Evolutionary conservation across 2,888 invertebrate genomes (phyloP).

Genomic region (Sepioteuthis lessoniana): DNA sequence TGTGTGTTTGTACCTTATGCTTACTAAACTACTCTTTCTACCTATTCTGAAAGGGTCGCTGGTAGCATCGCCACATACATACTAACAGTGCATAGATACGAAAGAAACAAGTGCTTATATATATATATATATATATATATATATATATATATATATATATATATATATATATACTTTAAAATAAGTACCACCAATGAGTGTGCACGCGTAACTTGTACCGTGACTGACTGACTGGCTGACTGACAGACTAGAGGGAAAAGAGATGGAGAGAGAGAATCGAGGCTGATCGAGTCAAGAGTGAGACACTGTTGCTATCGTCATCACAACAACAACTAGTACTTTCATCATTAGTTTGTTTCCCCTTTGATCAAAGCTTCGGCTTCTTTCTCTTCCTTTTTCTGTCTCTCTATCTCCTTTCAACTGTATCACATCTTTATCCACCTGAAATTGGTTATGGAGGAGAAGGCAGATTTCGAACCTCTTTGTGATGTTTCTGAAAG

Average conservation of each 20-base stretch:
- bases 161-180: background rate
- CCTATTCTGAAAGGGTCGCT: background rate
- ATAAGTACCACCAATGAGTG: conserved; percentile 24
- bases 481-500: conserved; percentile 66
- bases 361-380: conserved; percentile 14
- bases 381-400: background rate
- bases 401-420: background rate
- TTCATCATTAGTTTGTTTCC: background rate
- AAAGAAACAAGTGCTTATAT: background rate
- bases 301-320: background rate
- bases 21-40: background rate
- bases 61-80: background rate
- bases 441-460: conserved; percentile 56
- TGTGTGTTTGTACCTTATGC: background rate
- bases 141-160: background rate
- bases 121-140: background rate
- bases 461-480: conserved; percentile 68
- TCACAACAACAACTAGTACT: background rate
- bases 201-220: background rate
- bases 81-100: background rate
- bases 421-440: background rate
- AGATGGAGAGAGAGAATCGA: background rate
- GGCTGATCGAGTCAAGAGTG: background rate
- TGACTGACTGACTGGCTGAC: background rate
- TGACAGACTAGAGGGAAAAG: background rate